Evolutionary conservation across 1,140 invertebrate species (phyloP).

Genomic region (Drosophila leontia): DNA sequence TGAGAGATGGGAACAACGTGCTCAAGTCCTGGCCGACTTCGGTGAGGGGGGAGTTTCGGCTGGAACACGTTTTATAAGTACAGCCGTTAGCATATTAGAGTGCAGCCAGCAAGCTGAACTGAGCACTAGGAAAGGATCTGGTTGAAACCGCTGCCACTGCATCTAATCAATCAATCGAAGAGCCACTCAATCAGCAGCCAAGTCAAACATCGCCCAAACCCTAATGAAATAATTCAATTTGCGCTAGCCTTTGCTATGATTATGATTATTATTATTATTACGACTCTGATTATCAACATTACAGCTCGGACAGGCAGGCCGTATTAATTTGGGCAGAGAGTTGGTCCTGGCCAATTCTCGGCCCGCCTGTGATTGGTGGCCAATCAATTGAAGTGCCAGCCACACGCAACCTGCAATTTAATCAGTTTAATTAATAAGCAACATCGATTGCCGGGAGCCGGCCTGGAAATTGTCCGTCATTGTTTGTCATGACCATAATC

Average conservation of each 20-base stretch:
- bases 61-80: conserved; percentile 13
- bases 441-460: conserved; percentile 11
- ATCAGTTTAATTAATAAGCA: conserved; percentile 79
- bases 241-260: conserved; percentile 53
- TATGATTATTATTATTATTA: conserved; percentile 54
- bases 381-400: conserved; percentile 46
- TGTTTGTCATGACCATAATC: conserved; percentile 47
- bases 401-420: conserved; percentile 60
- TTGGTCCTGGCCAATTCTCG: conserved; percentile 9
- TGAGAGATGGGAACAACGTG: conserved; percentile 60
- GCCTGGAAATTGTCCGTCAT: conserved; percentile 39
- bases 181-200: conserved; percentile 36
- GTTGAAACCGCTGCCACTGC: conserved; percentile 2
- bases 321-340: conserved; percentile 59
- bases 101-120: conserved; percentile 29
- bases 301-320: conserved; percentile 29
- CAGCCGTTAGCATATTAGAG: conserved; percentile 36
- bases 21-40: conserved; percentile 63
- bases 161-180: conserved; percentile 38
- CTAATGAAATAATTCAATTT: conserved; percentile 74
- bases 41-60: neutral
- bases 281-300: conserved; percentile 48
- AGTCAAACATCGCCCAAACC: conserved; percentile 22
- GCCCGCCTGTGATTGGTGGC: conserved; percentile 23
- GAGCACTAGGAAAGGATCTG: neutral